Evolutionary conservation across 92 coral and sea anemone genomes (phyloP).

Genomic region (Parazoanthus atlanticus): DNA sequence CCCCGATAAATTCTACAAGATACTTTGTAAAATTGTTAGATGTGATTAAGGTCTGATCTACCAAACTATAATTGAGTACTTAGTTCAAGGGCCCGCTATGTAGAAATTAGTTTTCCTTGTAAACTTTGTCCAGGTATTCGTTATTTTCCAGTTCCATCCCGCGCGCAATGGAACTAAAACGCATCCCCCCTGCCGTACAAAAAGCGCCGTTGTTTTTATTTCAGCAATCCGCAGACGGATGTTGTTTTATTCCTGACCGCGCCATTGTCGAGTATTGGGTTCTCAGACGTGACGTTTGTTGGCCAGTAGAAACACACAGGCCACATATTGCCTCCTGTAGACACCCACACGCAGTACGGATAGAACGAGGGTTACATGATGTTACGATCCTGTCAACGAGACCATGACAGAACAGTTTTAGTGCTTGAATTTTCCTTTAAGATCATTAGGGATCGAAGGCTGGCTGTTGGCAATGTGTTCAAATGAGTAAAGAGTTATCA

Average conservation of each 20-base stretch:
- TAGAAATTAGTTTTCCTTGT: no score
- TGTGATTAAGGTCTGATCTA: no score
- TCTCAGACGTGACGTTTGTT: neutral
- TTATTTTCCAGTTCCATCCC: no score
- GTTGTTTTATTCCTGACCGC: constrained; percentile 18
- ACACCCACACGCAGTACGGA: neutral
- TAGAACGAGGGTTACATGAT: neutral
- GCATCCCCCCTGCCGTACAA: neutral
- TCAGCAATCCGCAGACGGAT: neutral
- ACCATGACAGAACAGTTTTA: neutral
- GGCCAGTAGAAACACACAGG: neutral
- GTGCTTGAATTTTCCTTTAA: no score
- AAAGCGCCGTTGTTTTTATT: neutral
- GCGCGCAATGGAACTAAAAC: no score
- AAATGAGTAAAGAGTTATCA: neutral
- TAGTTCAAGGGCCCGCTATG: no score
- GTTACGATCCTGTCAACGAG: neutral
- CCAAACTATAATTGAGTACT: no score
- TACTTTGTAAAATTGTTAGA: no score
- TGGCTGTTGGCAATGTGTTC: neutral
- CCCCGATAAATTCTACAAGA: no score
- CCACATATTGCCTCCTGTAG: neutral
- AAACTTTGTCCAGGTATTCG: no score
- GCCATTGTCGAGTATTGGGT: constrained; percentile 4
- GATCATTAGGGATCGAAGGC: no score